A percentile compares a stretch with the other conserved stretches of the same genome.
These are phyloP conservation scores for Micronisus gabar DNA, from an alignment of 2,113 vertebrate species.

Conservation along the genomic window DNA sequence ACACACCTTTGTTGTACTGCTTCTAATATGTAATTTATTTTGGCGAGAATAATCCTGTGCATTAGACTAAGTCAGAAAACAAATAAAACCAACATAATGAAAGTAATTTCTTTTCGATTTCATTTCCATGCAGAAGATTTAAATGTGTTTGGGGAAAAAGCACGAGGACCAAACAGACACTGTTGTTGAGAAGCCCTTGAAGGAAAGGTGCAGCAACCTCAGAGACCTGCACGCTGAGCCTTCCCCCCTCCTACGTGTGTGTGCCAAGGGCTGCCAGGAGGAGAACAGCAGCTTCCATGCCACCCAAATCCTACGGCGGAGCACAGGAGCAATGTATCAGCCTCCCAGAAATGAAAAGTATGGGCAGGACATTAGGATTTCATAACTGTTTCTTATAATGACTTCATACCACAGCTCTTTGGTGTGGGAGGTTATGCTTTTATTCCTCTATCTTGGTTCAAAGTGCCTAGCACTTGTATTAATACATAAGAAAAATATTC, in stretches of 20 bases:
- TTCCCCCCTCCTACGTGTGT: accelerated
- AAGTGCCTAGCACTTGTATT: background rate
- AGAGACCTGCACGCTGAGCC: background rate
- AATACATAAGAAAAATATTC: background rate
- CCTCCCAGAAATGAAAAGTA: background rate
- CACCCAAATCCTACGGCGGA: background rate
- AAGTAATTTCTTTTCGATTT: slow-evolving; percentile 5
- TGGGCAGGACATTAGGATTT: background rate
- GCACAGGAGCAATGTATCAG: background rate
- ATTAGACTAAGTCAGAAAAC: slow-evolving; percentile 15
- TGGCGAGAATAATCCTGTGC: background rate
- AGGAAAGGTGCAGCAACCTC: background rate
- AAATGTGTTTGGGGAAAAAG: background rate
- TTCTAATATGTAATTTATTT: slow-evolving; percentile 14
- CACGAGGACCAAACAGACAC: background rate
- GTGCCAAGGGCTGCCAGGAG: background rate
- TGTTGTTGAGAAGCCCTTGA: background rate
- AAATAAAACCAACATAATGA: slow-evolving; percentile 16
- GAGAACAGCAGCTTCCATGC: background rate
- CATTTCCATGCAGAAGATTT: background rate
- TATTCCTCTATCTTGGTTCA: background rate
- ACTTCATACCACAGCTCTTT: background rate
- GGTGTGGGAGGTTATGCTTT: background rate
- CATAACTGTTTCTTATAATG: background rate
- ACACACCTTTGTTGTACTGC: background rate